A percentile compares a stretch with the other conserved stretches of the same genome.
Conservation (phyloP, 1,140 invertebrate species). For the Tetragonula clypearis region DNA sequence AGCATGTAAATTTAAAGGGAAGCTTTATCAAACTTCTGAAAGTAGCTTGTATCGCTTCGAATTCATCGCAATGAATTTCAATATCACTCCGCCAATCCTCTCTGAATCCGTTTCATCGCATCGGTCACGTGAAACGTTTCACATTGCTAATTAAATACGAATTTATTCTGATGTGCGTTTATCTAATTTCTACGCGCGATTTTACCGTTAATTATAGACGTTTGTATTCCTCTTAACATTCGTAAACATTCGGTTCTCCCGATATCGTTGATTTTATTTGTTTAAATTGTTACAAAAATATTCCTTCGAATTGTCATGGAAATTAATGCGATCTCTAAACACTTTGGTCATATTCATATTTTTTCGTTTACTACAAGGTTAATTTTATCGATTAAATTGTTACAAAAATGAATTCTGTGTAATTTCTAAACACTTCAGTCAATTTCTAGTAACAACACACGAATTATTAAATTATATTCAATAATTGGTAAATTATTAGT, state of each 20-base stretch:
- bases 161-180: background rate
- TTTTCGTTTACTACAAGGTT: background rate
- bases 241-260: no score
- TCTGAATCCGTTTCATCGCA: background rate
- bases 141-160: background rate
- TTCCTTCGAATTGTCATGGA: no score
- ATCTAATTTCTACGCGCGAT: background rate
- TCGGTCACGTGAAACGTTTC: background rate
- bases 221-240: no score
- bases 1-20: slow-evolving; percentile 8
- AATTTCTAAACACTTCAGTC: background rate
- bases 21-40: slow-evolving; percentile 7
- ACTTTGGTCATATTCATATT: no score
- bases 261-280: no score
- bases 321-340: no score
- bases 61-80: background rate
- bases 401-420: background rate
- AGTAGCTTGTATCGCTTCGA: background rate
- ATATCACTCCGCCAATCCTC: background rate
- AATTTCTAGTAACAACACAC: no score
- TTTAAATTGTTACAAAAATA: no score
- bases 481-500: no score
- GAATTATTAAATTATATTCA: background rate
- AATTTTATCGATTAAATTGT: background rate
- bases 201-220: background rate